A percentile compares a stretch with the other conserved stretches of the same genome.
Conservation (phyloP, 2,888 invertebrate genomes). For the Bombylius discolor region DNA sequence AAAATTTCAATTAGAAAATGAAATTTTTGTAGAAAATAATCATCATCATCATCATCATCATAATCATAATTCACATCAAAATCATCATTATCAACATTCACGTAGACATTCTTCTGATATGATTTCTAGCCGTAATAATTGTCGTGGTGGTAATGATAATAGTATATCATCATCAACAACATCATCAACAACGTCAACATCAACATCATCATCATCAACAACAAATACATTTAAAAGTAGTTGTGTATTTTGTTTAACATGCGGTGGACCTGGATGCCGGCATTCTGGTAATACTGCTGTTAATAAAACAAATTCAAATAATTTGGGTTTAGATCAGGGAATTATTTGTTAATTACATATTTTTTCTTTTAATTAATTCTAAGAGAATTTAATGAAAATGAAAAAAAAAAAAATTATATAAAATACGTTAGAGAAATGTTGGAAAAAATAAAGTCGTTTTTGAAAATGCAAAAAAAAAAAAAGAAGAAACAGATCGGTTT, state of each 20-base stretch:
- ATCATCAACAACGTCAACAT: slow-evolving; percentile 10
- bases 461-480: no score
- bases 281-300: slow-evolving; percentile 18
- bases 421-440: not conserved
- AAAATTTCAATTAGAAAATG: slow-evolving; percentile 32
- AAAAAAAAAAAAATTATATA: not conserved
- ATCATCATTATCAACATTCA: not conserved
- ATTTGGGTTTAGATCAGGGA: slow-evolving; percentile 34
- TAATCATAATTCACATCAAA: not conserved
- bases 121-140: not conserved
- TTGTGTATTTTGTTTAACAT: slow-evolving; percentile 23
- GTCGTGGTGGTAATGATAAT: not conserved
- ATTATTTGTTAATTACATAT: slow-evolving; percentile 37
- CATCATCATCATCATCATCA: slow-evolving; percentile 6
- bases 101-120: not conserved
- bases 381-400: slow-evolving; percentile 15
- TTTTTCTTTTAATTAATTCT: no score
- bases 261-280: slow-evolving; percentile 22
- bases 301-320: slow-evolving; percentile 30
- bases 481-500: no score
- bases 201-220: not conserved
- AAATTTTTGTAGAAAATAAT: slow-evolving; percentile 11
- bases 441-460: no score
- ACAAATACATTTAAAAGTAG: slow-evolving; percentile 17
- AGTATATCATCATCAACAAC: slow-evolving; percentile 11